Percentiles rank a stretch among this genome's conserved stretches.
These are phyloP conservation scores for Heterotilapia buettikoferi DNA, from an alignment of 2,113 vertebrate genomes.

Conservation along the genomic window DNA sequence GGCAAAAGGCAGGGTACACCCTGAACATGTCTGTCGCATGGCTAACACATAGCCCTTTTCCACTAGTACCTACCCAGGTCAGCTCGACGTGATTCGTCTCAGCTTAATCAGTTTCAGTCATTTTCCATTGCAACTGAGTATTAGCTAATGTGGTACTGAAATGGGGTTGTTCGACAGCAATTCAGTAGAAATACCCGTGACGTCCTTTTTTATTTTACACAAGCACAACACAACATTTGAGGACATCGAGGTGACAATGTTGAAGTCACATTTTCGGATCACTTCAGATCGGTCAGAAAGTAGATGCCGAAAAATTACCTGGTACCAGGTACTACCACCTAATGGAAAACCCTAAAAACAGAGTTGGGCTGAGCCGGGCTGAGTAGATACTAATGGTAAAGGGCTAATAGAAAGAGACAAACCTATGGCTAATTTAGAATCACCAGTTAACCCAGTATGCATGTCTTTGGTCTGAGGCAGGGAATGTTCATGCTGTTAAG, in stretches of 20 bases:
- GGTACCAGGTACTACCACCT: background rate
- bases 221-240: background rate
- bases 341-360: background rate
- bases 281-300: background rate
- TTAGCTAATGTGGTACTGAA: background rate
- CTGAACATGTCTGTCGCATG: background rate
- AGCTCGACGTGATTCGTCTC: background rate
- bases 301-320: background rate
- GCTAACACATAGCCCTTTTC: background rate
- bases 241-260: background rate
- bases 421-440: background rate
- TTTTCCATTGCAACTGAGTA: background rate
- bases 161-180: background rate
- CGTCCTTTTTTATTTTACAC: background rate
- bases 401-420: background rate
- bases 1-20: background rate
- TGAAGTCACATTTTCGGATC: background rate
- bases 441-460: background rate
- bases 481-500: background rate
- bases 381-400: background rate
- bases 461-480: background rate
- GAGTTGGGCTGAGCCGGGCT: background rate
- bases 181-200: background rate
- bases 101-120: background rate
- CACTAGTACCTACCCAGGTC: background rate